phyloP scores from a whole-genome alignment of 2,797 vertebrate species.

The Euphonia xanthogaster region DNA sequence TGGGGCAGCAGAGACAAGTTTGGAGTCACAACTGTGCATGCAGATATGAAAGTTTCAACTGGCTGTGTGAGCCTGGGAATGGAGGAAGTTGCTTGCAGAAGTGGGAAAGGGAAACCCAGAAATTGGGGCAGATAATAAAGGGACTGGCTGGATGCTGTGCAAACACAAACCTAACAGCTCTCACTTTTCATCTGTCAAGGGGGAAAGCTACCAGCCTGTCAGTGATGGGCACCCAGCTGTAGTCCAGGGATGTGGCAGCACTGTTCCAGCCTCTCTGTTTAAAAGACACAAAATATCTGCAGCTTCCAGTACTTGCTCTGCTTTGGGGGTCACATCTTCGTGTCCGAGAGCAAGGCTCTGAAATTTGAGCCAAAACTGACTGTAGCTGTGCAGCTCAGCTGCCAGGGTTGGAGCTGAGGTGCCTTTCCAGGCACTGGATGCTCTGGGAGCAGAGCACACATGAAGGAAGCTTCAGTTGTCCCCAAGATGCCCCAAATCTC shows the following conservation, averaged over 20 bases:
- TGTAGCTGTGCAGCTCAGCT: background rate
- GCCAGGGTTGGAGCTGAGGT: background rate
- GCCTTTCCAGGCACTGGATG: rapidly evolving
- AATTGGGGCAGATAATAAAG: slow-evolving; percentile 12
- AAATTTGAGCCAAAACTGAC: background rate
- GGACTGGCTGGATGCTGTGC: background rate
- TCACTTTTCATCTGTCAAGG: background rate
- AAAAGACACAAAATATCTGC: background rate
- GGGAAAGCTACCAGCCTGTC: background rate
- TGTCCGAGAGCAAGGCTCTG: background rate
- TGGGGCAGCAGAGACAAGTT: background rate
- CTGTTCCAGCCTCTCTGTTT: background rate
- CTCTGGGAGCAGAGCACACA: rapidly evolving
- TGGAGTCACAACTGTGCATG: rapidly evolving
- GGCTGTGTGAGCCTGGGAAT: slow-evolving; percentile 19
- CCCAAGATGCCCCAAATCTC: background rate
- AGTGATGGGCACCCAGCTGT: background rate
- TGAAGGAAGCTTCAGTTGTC: background rate
- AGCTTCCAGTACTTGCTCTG: background rate
- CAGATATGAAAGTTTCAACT: background rate
- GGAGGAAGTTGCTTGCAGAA: slow-evolving; percentile 57
- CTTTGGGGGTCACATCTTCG: background rate
- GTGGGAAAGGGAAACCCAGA: slow-evolving; percentile 9
- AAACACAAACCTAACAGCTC: background rate
- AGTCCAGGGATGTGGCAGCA: background rate